Evolutionary conservation across 2,797 vertebrate species (phyloP).

Genomic region (Synaphobranchus kaupii): DNA sequence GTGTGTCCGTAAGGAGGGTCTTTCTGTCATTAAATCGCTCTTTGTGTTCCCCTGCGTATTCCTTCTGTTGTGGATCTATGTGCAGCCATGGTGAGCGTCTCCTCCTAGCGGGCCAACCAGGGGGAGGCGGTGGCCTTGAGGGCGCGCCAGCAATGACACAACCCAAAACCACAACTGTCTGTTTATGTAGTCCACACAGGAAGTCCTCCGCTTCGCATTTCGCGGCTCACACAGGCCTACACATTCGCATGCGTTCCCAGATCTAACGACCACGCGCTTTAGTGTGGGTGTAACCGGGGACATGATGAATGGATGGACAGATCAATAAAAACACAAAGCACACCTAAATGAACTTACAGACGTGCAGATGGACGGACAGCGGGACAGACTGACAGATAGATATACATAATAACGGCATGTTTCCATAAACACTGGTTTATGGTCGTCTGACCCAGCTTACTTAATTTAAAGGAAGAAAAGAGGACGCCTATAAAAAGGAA

Average conservation of each 20-base stretch:
- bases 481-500: neutral
- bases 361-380: neutral
- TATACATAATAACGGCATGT: neutral
- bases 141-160: neutral
- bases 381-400: neutral
- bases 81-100: constrained; percentile 3
- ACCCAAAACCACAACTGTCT: constrained; percentile 2
- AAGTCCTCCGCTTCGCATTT: neutral
- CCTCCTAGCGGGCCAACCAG: neutral
- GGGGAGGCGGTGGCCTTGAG: neutral
- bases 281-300: neutral
- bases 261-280: neutral
- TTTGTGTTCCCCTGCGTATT: neutral
- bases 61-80: neutral
- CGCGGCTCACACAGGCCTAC: neutral
- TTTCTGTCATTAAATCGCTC: neutral
- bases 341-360: constrained; percentile 10
- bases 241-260: neutral
- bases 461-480: neutral
- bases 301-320: neutral
- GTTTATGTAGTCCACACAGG: neutral
- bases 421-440: neutral
- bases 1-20: neutral
- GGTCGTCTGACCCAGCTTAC: neutral
- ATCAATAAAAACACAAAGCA: neutral